Conservation (phyloP, 1,140 invertebrate genomes). For the Aphis gossypii region DNA sequence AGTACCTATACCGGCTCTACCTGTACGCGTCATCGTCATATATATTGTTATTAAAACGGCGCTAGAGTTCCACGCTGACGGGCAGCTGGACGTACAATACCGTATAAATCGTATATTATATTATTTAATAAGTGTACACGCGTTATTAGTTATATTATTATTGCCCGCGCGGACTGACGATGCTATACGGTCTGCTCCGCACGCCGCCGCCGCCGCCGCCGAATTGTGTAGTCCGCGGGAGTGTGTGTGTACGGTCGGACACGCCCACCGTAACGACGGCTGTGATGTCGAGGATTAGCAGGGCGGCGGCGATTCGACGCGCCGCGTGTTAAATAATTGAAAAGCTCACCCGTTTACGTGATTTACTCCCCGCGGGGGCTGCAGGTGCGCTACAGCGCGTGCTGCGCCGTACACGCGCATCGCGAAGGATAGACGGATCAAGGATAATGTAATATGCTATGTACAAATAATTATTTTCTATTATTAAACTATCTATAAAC, state of each 20-base stretch:
- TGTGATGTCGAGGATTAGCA: not conserved
- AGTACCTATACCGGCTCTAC: no score
- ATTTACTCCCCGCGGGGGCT: not conserved
- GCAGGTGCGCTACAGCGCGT: not conserved
- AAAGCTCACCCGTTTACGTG: not conserved
- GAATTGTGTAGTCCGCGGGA: not conserved
- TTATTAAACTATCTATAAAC: not conserved
- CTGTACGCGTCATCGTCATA: no score
- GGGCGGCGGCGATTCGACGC: not conserved
- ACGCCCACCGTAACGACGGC: not conserved
- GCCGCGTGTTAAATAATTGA: not conserved
- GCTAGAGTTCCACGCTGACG: not conserved
- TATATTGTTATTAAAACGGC: not conserved
- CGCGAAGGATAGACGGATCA: not conserved
- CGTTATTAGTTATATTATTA: not conserved
- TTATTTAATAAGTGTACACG: no score
- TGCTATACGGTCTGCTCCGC: not conserved
- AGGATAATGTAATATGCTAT: not conserved
- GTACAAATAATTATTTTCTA: no score
- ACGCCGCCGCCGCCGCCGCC: not conserved
- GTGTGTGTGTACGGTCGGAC: not conserved
- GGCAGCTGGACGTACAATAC: not conserved
- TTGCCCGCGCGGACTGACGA: not conserved
- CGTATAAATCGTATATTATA: not conserved
- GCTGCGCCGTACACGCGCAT: not conserved